Conservation (phyloP, 2,888 invertebrate genomes). For the Helleia helle region DNA sequence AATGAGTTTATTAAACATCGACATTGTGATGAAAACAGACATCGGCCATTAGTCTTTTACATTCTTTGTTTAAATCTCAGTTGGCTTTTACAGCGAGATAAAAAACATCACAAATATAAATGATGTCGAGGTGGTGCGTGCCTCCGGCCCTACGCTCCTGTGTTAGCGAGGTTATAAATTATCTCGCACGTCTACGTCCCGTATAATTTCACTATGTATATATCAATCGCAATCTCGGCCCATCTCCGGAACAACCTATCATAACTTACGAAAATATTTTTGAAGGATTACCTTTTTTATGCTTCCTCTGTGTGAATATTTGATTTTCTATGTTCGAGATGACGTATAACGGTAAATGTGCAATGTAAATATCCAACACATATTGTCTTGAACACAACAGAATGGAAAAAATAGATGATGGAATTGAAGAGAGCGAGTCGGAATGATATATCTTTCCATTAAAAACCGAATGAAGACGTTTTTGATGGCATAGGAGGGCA, state of each 20-base stretch:
- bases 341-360: too few relatives aligned
- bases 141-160: conserved; percentile 37
- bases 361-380: too few relatives aligned
- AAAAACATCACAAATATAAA: conserved; percentile 69
- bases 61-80: conserved; percentile 63
- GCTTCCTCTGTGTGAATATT: neutral
- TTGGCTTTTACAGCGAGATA: conserved; percentile 52
- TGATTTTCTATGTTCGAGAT: too few relatives aligned
- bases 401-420: too few relatives aligned
- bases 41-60: conserved; percentile 61
- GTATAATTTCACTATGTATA: conserved; percentile 62
- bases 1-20: conserved; percentile 64
- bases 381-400: too few relatives aligned
- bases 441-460: too few relatives aligned
- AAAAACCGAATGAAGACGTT: too few relatives aligned
- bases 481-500: too few relatives aligned
- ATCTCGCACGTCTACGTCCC: conserved; percentile 58
- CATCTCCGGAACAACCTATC: conserved; percentile 49
- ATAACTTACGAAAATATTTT: conserved; percentile 39
- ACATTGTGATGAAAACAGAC: conserved; percentile 57
- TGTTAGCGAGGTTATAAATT: conserved; percentile 61
- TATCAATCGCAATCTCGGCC: conserved; percentile 53
- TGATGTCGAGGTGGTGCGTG: conserved; percentile 55
- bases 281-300: conserved; percentile 1
- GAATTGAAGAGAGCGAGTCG: too few relatives aligned